Conservation (phyloP, 2,113 vertebrate genomes). For the Phrynocephalus versicolor region DNA sequence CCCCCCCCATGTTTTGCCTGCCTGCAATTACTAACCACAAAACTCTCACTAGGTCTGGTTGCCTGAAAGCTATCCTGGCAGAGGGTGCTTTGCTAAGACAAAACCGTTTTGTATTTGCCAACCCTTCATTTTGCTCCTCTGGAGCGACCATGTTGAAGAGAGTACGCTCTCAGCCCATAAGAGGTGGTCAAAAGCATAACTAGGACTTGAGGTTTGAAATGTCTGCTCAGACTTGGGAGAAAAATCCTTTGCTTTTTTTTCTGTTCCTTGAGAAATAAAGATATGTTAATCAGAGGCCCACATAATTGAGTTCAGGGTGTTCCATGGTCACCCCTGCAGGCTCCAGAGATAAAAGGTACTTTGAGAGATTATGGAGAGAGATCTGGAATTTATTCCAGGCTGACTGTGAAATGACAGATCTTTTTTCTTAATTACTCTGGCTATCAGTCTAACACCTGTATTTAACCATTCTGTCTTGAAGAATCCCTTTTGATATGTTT, state of each 20-base stretch:
- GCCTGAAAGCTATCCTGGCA: conserved; percentile 17
- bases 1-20: conserved; percentile 14
- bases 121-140: conserved; percentile 24
- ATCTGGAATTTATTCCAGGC: conserved; percentile 66
- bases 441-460: conserved; percentile 65
- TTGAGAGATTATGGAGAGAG: conserved; percentile 50
- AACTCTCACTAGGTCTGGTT: conserved; percentile 13
- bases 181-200: conserved; percentile 55
- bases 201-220: conserved; percentile 67
- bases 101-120: conserved; percentile 49
- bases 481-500: conserved; percentile 47
- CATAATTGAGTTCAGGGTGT: conserved; percentile 60
- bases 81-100: conserved; percentile 32
- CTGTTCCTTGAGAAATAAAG: conserved; percentile 60
- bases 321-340: conserved; percentile 50
- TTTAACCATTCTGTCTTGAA: conserved; percentile 55
- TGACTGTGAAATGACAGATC: conserved; percentile 60
- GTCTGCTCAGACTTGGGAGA: conserved; percentile 61
- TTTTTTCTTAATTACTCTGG: conserved; percentile 66
- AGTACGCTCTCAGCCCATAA: conserved; percentile 42
- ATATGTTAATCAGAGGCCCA: conserved; percentile 57
- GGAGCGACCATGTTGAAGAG: conserved; percentile 57
- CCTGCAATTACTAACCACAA: not conserved
- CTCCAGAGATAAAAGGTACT: conserved; percentile 55
- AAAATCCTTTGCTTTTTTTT: conserved; percentile 67